These are phyloP conservation scores for Cariama cristata DNA, from an alignment of 2,113 vertebrate genomes.

Conservation along the genomic window DNA sequence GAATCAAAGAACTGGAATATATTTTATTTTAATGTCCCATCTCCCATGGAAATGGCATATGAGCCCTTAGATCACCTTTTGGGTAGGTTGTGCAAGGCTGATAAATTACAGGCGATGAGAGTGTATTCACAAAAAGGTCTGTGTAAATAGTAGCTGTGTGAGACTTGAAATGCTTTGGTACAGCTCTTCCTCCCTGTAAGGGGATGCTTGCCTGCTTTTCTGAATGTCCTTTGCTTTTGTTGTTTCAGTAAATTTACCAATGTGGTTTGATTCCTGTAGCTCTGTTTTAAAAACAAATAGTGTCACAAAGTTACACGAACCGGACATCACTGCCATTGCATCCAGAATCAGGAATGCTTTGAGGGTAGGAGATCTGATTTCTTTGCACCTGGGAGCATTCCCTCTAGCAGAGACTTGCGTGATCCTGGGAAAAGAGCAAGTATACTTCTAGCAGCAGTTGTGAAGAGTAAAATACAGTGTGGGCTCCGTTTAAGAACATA, in stretches of 20 bases:
- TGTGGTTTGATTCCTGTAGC: not conserved
- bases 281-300: not conserved
- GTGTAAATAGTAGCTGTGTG: conserved; percentile 55
- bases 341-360: not conserved
- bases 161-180: conserved; percentile 16
- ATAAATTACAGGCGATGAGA: conserved; percentile 53
- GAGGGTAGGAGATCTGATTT: not conserved
- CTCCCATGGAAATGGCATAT: conserved; percentile 77
- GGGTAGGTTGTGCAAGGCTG: conserved; percentile 69
- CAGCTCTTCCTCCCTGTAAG: not conserved
- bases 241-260: not conserved
- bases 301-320: not conserved
- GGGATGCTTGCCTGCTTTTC: not conserved
- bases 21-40: conserved; percentile 84
- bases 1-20: conserved; percentile 84
- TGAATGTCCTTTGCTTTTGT: not conserved
- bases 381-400: not conserved
- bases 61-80: conserved; percentile 73
- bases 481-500: not conserved
- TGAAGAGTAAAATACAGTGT: not conserved
- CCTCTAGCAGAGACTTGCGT: not conserved
- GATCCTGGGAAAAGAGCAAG: not conserved
- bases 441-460: not conserved
- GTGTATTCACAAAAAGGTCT: conserved; percentile 41
- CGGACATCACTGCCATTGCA: not conserved